phyloP scores from a whole-genome alignment of 2,888 invertebrate genomes.

The Panzeria rudis region DNA sequence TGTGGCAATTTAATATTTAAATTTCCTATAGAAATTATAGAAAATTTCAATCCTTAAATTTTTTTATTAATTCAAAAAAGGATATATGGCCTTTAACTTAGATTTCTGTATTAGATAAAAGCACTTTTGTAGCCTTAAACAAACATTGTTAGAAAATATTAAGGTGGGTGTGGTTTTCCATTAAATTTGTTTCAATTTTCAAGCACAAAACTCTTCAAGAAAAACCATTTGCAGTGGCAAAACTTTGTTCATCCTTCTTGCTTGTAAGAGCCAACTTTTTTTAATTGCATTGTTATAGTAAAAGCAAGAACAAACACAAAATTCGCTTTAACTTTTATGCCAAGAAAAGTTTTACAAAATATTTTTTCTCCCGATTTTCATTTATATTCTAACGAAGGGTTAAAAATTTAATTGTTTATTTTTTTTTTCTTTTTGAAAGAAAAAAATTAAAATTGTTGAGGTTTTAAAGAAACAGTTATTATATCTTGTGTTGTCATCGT shows the following conservation, averaged over 20 bases:
- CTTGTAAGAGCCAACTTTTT: background rate
- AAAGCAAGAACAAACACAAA: background rate
- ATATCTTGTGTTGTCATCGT: background rate
- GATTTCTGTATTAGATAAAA: too few relatives aligned
- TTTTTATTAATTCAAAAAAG: too few relatives aligned
- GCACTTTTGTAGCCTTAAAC: background rate
- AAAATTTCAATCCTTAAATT: too few relatives aligned
- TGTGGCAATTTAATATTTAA: background rate
- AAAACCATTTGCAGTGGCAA: background rate
- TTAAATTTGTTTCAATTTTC: background rate
- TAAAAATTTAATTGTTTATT: background rate
- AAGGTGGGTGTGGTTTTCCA: too few relatives aligned
- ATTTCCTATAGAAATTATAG: background rate
- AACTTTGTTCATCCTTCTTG: background rate
- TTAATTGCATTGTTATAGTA: slow-evolving; percentile 1
- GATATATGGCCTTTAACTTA: background rate
- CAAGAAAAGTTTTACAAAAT: background rate
- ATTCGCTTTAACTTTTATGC: background rate
- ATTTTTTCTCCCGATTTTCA: background rate
- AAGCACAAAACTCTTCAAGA: background rate
- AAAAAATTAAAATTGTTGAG: too few relatives aligned
- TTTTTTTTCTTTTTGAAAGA: background rate
- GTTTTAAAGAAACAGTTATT: background rate
- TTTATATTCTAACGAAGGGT: slow-evolving; percentile 2
- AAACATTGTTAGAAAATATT: background rate